Conservation (phyloP, 1,140 invertebrate species). For the Sycophila sp. region DNA sequence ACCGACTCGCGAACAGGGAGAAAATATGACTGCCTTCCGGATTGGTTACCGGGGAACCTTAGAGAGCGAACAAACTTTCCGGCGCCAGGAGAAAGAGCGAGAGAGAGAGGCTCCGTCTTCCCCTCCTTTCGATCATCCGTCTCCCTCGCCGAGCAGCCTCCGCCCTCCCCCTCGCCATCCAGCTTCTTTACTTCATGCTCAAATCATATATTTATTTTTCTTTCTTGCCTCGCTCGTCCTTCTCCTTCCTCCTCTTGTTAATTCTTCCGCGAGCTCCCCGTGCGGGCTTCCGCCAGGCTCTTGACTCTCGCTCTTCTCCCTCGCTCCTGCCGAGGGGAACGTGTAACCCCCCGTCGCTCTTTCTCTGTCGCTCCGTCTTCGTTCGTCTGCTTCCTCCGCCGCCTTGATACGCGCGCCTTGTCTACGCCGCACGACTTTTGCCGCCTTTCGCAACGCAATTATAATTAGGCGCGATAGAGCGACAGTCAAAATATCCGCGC, state of each 20-base stretch:
- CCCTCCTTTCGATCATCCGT: too few species aligned
- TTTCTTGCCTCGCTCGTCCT: neutral
- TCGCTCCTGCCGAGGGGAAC: too few species aligned
- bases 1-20: constrained; percentile 51
- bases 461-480: too few species aligned
- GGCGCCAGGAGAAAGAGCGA: constrained; percentile 35
- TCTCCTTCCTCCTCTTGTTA: constrained; percentile 14
- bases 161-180: neutral
- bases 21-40: constrained; percentile 53
- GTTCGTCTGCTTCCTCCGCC: too few species aligned
- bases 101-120: constrained; percentile 23
- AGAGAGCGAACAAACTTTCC: constrained; percentile 42
- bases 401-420: too few species aligned
- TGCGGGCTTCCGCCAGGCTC: neutral
- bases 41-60: constrained; percentile 45
- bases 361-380: neutral
- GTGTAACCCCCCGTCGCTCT: too few species aligned
- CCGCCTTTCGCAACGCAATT: too few species aligned
- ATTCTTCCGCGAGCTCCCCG: neutral
- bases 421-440: too few species aligned
- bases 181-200: constrained; percentile 20
- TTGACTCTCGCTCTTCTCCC: neutral
- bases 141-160: neutral
- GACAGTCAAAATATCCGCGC: too few species aligned
- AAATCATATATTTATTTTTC: constrained; percentile 32